Evolutionary conservation across 1,140 invertebrate genomes (phyloP), one percentile per base, ranked within the genome.

Genomic region (Macrobrachium rosenbergii): DNA sequence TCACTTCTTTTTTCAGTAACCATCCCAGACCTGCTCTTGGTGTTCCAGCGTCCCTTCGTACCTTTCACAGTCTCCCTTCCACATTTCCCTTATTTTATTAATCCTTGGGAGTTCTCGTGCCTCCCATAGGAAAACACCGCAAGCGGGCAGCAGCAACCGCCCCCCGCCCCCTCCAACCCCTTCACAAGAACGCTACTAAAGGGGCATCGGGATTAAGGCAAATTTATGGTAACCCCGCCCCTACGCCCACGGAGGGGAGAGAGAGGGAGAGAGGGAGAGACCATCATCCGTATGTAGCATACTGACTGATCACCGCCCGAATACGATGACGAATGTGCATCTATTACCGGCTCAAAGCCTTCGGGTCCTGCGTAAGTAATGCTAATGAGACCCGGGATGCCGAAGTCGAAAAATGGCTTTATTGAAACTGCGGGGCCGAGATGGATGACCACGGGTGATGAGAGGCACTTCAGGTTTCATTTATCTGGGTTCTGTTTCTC

Each of bases 211-310:
- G 17, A 67, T 82, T 37, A 23, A n/a, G 45, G 17, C 16, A 45
- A 67, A 82, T 82, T 82, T 82, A 82, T 67, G 64, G 37, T 45
- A 52, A 10, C 60, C 62, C 62, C 11, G 37, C 81, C 64, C 19
- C 43, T 59, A 21, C 37, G 59, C 52, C 17, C 60, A 73, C 52
- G 23, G 52, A 8, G 19, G 69, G 52, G 69, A 5, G 21, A 21
- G 14, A 14, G 75, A 58, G 7, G 12, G 52, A 52, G 52, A 52
- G 52, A 52, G 52, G 6, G 52, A 52, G 52, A 52, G 52, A 8
- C 52, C 52, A 52, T 77, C 52, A 52, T 77, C 75, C 19, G 28
- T 78, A 0, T 2, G 17, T 62, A 37, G 43, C 14, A n/a, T 10
- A 45, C 62, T 45, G 63, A 81, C 23, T 52, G 79, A 81, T 81